Conservation (phyloP, 2,888 invertebrate genomes). For the Melikaiella ostensackeni region DNA sequence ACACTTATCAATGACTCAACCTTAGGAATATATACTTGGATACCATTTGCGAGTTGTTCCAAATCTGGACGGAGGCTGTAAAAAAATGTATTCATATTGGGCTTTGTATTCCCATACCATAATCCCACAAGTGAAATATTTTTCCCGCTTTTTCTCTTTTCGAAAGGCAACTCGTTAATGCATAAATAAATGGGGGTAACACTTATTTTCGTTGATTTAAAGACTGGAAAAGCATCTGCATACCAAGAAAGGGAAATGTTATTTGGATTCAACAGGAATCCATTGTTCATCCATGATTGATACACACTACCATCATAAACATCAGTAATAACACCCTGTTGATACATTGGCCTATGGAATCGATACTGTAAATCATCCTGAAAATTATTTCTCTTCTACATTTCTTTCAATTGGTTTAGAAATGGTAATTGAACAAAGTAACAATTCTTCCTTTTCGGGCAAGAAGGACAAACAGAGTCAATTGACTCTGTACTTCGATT, state of each 20-base stretch:
- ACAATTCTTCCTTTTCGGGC: slow-evolving; percentile 34
- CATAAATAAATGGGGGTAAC: slow-evolving; percentile 43
- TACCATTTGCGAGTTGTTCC: not conserved
- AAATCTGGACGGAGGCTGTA: slow-evolving; percentile 6
- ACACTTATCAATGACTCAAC: too few relatives aligned
- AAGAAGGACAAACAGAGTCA: slow-evolving; percentile 2
- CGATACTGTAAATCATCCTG: slow-evolving; percentile 37
- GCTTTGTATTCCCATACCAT: slow-evolving; percentile 30
- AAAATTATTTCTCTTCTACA: slow-evolving; percentile 41
- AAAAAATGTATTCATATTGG: slow-evolving; percentile 18
- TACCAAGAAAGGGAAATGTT: too few relatives aligned
- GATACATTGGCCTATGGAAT: slow-evolving; percentile 40
- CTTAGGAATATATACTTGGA: not conserved
- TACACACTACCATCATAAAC: slow-evolving; percentile 46
- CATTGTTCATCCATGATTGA: slow-evolving; percentile 44
- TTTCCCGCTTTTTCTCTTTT: not conserved
- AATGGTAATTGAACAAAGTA: slow-evolving; percentile 39
- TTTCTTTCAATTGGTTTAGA: slow-evolving; percentile 37
- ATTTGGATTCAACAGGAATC: slow-evolving; percentile 39
- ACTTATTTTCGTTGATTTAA: slow-evolving; percentile 33
- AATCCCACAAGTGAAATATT: not conserved
- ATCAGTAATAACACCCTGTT: slow-evolving; percentile 40
- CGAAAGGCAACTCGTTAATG: slow-evolving; percentile 35
- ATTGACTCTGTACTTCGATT: not conserved
- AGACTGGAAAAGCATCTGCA: slow-evolving; percentile 43